Percentiles rank a stretch among this genome's conserved stretches.
These are phyloP conservation scores for Brachyhypopomus occidentalis DNA, from an alignment of 2,113 vertebrate species.

Conservation along the genomic window DNA sequence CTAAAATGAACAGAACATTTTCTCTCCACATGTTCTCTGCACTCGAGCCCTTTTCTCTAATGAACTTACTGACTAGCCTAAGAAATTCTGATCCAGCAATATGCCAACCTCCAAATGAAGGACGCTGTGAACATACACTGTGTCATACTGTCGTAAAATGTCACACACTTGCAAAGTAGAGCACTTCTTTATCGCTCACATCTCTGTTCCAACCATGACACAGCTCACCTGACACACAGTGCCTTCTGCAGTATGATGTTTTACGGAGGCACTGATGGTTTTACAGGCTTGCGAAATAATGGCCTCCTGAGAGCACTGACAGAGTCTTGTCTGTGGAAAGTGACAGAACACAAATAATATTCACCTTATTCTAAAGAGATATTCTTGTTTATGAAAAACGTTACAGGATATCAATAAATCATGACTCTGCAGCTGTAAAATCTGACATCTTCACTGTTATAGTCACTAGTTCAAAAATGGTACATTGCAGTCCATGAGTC, in stretches of 20 bases:
- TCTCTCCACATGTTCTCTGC: neutral
- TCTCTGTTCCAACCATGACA: slow-evolving; percentile 13
- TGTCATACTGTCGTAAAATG: neutral
- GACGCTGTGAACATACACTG: slow-evolving; percentile 1
- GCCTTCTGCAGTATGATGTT: neutral
- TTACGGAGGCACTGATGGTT: neutral
- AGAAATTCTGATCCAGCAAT: neutral
- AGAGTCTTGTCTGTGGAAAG: slow-evolving; percentile 16
- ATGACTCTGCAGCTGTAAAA: slow-evolving; percentile 12
- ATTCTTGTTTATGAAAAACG: slow-evolving; percentile 21
- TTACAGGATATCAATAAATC: neutral
- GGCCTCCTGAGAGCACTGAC: slow-evolving; percentile 25
- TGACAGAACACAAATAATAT: slow-evolving; percentile 31
- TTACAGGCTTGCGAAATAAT: slow-evolving; percentile 8
- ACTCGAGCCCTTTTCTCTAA: neutral
- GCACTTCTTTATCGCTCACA: neutral
- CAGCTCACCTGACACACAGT: neutral
- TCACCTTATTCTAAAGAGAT: neutral
- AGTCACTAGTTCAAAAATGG: neutral
- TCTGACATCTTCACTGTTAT: slow-evolving; percentile 1
- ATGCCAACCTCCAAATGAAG: neutral
- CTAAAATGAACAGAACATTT: neutral
- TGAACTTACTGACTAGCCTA: neutral
- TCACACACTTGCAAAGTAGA: neutral
- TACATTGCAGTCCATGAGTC: neutral